phyloP scores from a whole-genome alignment of 2,888 invertebrate genomes.

The Oeneis ivallda region DNA sequence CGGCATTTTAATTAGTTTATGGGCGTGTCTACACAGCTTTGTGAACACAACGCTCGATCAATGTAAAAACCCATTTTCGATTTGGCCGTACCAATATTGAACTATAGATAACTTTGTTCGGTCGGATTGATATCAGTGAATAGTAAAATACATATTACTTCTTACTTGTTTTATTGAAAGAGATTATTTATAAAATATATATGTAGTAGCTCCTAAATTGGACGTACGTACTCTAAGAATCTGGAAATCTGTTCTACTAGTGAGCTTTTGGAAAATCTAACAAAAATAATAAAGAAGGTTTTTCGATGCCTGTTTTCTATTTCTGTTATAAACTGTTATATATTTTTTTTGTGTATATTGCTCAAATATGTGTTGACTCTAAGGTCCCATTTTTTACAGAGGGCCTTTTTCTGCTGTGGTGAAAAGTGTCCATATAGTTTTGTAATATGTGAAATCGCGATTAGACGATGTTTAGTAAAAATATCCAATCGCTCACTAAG shows the following conservation, averaged over 20 bases:
- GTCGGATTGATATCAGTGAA: too few species aligned
- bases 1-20: too few species aligned
- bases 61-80: too few species aligned
- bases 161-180: not conserved
- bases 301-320: not conserved
- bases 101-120: too few species aligned
- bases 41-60: too few species aligned
- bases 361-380: slow-evolving; percentile 1
- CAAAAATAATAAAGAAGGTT: not conserved
- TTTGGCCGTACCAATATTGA: too few species aligned
- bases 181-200: not conserved
- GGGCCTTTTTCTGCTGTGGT: not conserved
- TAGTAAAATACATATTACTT: too few species aligned
- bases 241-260: not conserved
- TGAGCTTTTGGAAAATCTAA: slow-evolving; percentile 5
- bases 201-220: not conserved
- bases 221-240: not conserved
- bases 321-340: not conserved
- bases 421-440: not conserved
- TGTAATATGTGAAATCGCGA: not conserved
- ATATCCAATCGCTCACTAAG: slow-evolving; percentile 8
- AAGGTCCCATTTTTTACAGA: not conserved
- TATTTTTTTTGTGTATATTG: slow-evolving; percentile 8
- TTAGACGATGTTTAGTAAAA: not conserved
- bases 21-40: too few species aligned